Evolutionary conservation across 2,888 invertebrate genomes (phyloP).

Genomic region (Melipona beecheii): DNA sequence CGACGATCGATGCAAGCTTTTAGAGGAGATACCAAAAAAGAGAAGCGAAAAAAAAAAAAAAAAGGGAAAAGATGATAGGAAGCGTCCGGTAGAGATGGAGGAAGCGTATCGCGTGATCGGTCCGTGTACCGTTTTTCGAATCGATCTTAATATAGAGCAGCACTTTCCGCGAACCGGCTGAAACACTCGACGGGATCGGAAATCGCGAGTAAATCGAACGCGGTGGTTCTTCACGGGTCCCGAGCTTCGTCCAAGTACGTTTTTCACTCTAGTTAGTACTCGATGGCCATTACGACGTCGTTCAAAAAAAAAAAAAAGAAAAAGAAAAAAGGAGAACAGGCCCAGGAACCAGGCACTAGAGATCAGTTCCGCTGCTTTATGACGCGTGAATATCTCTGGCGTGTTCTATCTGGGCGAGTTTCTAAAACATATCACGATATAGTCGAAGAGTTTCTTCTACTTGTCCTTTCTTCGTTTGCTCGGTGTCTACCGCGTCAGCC

Average conservation of each 20-base stretch:
- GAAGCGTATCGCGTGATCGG: slow-evolving; percentile 13
- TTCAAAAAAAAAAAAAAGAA: too few species aligned
- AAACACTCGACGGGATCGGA: slow-evolving; percentile 37
- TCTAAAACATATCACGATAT: slow-evolving; percentile 70
- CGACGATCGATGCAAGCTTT: neutral
- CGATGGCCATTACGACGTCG: slow-evolving; percentile 70
- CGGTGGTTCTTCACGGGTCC: slow-evolving; percentile 41
- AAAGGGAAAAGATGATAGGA: neutral
- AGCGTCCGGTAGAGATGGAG: neutral
- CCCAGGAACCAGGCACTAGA: slow-evolving; percentile 36
- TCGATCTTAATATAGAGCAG: slow-evolving; percentile 15
- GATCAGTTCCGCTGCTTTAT: slow-evolving; percentile 76
- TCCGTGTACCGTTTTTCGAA: neutral
- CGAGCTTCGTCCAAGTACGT: slow-evolving; percentile 55
- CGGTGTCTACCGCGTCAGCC: slow-evolving; percentile 23
- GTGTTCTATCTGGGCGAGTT: slow-evolving; percentile 57
- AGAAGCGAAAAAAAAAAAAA: neutral
- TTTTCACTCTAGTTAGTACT: slow-evolving; percentile 68
- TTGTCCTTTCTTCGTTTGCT: slow-evolving; percentile 32
- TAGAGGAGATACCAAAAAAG: neutral
- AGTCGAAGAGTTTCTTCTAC: slow-evolving; percentile 49
- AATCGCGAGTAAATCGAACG: slow-evolving; percentile 64
- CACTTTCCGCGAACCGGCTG: slow-evolving; percentile 33
- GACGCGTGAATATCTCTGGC: slow-evolving; percentile 79
- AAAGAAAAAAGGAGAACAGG: slow-evolving; percentile 29